Base-by-base conservation (phyloP, 2,888 invertebrate genomes). In the Alloscopus bannaensis region DNA sequence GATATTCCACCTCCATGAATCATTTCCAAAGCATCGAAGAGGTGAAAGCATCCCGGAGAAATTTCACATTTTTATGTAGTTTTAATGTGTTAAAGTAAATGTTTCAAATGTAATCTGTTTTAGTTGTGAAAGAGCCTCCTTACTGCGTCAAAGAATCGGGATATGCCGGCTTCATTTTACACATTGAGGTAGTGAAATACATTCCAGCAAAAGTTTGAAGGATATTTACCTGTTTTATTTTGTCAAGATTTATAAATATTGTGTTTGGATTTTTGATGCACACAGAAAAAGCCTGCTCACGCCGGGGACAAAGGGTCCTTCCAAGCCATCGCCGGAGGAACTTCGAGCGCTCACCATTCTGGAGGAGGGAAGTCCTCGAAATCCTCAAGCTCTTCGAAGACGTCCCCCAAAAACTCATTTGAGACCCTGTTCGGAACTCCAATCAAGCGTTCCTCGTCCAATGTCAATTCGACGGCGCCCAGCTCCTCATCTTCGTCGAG, bases 101-200 rank as follows among this genome's bases (percentile, higher is more conserved):
- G 36, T n/a, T 57, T 52, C 6, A 6, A 52, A 52, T 52, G 20
- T 86, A 84, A 83, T 81, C 40, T 29, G 84, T 92, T 92, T 64
- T 90, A 96, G 96, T 94, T 86, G 90, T 95, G 2, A 96, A 95
- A 87, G 95, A 96, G 84, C 96, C 97, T 65, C 98, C 98, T 1
- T 98, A 95, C 89, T 90, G 92, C 64, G 92, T 98, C 31, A 93
- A 94, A 86, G 97, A 98, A 88, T 94, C 95, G n/a, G 98, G 98
- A 4, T 98, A 98, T 91, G 98, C 97, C 79, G 96, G 98, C 36
- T 98, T 98, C 88, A 91, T 92, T 60, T 90, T 98, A 79, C 94
- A 94, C 0, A 96, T 98, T 87, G 96, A 97, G 87, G 93, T 98
- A 85, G 45, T n/a, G n/a, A n/a, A n/a, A n/a, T n/a, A n/a, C n/a